Evolutionary conservation across 2,888 invertebrate genomes (phyloP), one percentile per base, ranked within the genome.

Genomic region (Hymenopus coronatus): DNA sequence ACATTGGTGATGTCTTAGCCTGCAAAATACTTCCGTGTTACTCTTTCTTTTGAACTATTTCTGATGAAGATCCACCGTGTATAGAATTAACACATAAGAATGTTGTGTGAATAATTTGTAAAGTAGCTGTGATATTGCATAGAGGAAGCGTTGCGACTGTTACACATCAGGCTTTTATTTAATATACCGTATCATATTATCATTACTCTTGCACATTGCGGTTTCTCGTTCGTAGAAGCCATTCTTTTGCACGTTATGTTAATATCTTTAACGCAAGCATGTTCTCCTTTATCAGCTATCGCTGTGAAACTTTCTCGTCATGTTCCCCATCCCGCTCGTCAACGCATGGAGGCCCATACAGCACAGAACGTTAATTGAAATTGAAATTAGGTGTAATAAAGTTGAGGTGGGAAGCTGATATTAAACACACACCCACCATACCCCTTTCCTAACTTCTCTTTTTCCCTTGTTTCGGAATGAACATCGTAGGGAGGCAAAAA

Each of bases 331-430:
- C 20, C 54, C 54, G 20, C 54, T 70, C 54, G 54, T 70, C 54
- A 70, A 70, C 54, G 54, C 54, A 20, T 70, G 54, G 54, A 70
- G 54, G 20, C 54, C 54, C 54, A 70, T 70, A 70, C 54, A 20
- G 54, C 54, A 70, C 54, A 70, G 54, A 70, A 70, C 54, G 84
- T 84, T 88, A 88, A 88, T 88, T 88, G 88, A 88, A 85, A 88
- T 88, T 81, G 88, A 85, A 88, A 85, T 88, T 70, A 70, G 54
- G 27, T 85, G 88, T 84, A 88, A 88, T 88, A 88, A 88, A 88
- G 85, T 88, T 88, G 88, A 88, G 82, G 88, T 27, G 85, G 82
- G 82, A 28, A 14, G 15, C 85, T 54, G 54, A 85, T 70, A 85
- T 85, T 54, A 85, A 85, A 70, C 28, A 85, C 54, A 54, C 54